A percentile compares a stretch with the other conserved stretches of the same genome.
Evolutionary conservation across 2,113 vertebrate species (phyloP).

Genomic region (Acrocephalus arundinaceus): DNA sequence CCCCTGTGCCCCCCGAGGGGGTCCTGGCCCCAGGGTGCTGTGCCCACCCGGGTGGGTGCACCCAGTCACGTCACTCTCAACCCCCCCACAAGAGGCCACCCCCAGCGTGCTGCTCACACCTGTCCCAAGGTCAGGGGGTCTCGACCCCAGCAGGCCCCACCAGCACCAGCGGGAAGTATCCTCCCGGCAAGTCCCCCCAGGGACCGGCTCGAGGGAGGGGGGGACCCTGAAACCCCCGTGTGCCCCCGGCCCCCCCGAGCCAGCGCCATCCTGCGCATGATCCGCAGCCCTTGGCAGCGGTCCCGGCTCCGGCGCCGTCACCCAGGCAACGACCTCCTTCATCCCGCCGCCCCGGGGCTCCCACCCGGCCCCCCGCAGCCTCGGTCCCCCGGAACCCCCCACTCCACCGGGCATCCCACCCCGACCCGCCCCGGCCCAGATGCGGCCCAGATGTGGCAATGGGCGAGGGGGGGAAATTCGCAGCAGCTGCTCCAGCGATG

Average conservation of each 20-base stretch:
- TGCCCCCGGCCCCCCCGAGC: not conserved
- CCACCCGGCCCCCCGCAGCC: not conserved
- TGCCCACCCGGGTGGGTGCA: not conserved
- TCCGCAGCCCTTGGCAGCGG: slow-evolving; percentile 9
- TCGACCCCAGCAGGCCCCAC: not conserved
- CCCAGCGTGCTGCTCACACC: not conserved
- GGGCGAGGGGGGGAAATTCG: not conserved
- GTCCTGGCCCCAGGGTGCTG: not conserved
- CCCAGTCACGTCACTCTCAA: not conserved
- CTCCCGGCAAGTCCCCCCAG: accelerated
- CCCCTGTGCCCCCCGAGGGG: not conserved
- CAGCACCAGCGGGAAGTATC: not conserved
- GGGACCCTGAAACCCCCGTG: not conserved
- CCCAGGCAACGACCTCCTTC: slow-evolving; percentile 73
- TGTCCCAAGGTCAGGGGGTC: not conserved
- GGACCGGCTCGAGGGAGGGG: not conserved
- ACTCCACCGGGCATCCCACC: not conserved
- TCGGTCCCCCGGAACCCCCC: not conserved
- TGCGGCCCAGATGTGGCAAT: not conserved
- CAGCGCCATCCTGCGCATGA: not conserved
- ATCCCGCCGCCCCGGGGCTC: slow-evolving; percentile 17
- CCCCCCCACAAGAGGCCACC: not conserved
- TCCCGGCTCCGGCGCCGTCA: slow-evolving; percentile 39
- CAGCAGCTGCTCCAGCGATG: not conserved
- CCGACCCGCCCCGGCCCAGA: not conserved